Conservation (phyloP, 2,888 invertebrate species). For the Ophonus ardosiacus region DNA sequence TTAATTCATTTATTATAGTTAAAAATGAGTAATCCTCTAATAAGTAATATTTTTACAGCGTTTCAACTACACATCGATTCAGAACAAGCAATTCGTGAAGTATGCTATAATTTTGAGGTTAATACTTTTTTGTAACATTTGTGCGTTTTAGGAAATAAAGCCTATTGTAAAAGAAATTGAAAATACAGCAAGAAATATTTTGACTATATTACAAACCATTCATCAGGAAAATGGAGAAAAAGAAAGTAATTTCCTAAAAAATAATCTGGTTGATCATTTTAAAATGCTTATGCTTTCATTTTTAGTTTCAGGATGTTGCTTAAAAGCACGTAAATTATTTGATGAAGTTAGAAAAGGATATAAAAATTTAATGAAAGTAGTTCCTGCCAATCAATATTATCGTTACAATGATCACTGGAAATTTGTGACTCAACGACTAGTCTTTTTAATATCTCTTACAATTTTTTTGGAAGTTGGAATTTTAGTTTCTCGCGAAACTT, state of each 20-base stretch:
- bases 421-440: slow-evolving; percentile 87
- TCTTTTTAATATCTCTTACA: slow-evolving; percentile 87
- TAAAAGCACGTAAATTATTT: slow-evolving; percentile 82
- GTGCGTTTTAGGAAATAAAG: slow-evolving; percentile 80
- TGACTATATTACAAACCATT: slow-evolving; percentile 89
- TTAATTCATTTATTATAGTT: slow-evolving; percentile 8
- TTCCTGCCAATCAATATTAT: slow-evolving; percentile 89
- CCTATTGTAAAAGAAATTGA: slow-evolving; percentile 86
- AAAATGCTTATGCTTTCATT: slow-evolving; percentile 64
- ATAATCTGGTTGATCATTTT: background rate
- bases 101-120: slow-evolving; percentile 72
- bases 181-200: slow-evolving; percentile 86
- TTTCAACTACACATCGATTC: slow-evolving; percentile 87
- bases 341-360: slow-evolving; percentile 82
- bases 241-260: slow-evolving; percentile 78
- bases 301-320: slow-evolving; percentile 82
- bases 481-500: slow-evolving; percentile 85
- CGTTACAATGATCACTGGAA: slow-evolving; percentile 94
- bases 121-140: slow-evolving; percentile 65
- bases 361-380: slow-evolving; percentile 79
- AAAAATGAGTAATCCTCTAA: slow-evolving; percentile 72
- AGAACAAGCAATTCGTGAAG: slow-evolving; percentile 90
- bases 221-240: slow-evolving; percentile 83
- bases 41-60: slow-evolving; percentile 82
- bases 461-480: slow-evolving; percentile 89